A percentile compares a stretch with the other conserved stretches of the same genome.
These are phyloP conservation scores for Idaea dimidiata DNA, from an alignment of 2,888 invertebrate species.

Conservation along the genomic window DNA sequence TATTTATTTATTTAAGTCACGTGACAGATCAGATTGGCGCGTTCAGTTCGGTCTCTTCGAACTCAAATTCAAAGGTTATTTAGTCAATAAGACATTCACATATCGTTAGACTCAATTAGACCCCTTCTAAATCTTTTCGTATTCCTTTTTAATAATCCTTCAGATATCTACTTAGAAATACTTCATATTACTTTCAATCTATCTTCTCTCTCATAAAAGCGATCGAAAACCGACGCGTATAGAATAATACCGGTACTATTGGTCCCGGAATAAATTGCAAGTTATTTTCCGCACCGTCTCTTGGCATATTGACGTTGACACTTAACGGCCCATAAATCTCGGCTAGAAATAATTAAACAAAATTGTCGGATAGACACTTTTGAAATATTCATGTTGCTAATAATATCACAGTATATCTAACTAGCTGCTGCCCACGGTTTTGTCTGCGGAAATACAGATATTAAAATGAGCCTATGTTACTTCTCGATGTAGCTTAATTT, in stretches of 20 bases:
- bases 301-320: conserved; percentile 68
- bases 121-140: conserved; percentile 5
- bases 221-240: conserved; percentile 15
- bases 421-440: too few relatives aligned
- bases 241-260: conserved; percentile 36
- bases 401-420: too few relatives aligned
- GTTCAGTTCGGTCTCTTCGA: too few relatives aligned
- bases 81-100: too few relatives aligned
- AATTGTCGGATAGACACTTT: conserved; percentile 45
- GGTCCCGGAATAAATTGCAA: conserved; percentile 61
- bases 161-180: background rate
- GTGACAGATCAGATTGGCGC: too few relatives aligned
- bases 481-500: too few relatives aligned
- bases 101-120: too few relatives aligned
- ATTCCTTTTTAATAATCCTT: background rate
- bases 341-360: conserved; percentile 61
- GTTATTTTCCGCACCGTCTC: conserved; percentile 70
- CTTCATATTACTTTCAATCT: conserved; percentile 6
- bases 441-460: too few relatives aligned
- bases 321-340: conserved; percentile 66
- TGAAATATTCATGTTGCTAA: conserved; percentile 30
- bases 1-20: too few relatives aligned
- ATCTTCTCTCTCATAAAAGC: conserved; percentile 8
- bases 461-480: too few relatives aligned
- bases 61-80: too few relatives aligned